Evolutionary conservation across 2,888 invertebrate genomes (phyloP), one percentile per base, ranked within the genome.

Genomic region (Pachymerium ferrugineum): DNA sequence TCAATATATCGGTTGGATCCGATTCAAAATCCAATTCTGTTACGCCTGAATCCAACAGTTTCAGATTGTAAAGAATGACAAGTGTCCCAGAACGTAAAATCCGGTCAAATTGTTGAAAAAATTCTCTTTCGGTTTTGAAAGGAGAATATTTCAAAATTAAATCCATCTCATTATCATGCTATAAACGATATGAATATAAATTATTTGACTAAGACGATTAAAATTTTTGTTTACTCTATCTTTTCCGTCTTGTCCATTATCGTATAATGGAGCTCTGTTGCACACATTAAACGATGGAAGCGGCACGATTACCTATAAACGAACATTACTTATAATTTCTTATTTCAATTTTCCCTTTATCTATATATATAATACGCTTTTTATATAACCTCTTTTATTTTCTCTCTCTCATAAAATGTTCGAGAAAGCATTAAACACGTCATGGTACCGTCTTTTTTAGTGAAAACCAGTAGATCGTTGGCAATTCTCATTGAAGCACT

Each of bases 401-500:
- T 78, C 73, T 83, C 83, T 72, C 81, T 80, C 76, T 83, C 82
- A 75, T 84, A 83, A 77, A 84, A 84, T n/a, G 83, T 81, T 28
- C 83, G 75, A 2, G 84, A 84, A 22, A 85, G 77, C 74, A 85
- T 81, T 35, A 85, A 77, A 76, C 81, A 82, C 0, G 84, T 82
- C 78, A 80, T 79, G 5, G 80, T 78, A 16, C 79, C 78, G 22
- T 80, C 80, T 75, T 82, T 82, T 78, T 85, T 85, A 1, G 85
- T 83, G 77, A 85, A 83, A 33, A 85, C 76, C n/a, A 85, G 82
- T 74, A 85, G 77, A 75, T 85, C 84, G 76, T 82, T 82, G 10
- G 83, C 83, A 28, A 85, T 81, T 25, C 84, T 80, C 83, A 84
- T 84, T 0, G 83, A 83, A 14, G 84, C 85, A 1, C 84, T 84